A percentile compares a stretch with the other conserved stretches of the same genome.
Conservation (phyloP, 2,797 vertebrate species). For the Tarsius wallacei region DNA sequence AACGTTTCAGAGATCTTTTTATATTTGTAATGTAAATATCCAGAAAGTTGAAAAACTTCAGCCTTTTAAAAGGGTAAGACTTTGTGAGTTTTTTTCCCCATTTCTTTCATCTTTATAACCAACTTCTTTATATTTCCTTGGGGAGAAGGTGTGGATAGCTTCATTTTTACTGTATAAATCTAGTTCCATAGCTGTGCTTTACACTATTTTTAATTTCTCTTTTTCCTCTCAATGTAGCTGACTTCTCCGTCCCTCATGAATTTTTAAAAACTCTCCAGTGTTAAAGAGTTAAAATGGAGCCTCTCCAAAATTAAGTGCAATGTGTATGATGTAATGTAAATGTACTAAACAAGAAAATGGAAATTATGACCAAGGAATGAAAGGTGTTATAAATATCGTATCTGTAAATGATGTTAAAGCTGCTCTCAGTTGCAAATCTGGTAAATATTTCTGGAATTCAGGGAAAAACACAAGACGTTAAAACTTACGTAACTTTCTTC, state of each 20-base stretch:
- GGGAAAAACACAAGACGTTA: background rate
- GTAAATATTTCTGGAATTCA: constrained; percentile 48
- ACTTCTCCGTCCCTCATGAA: background rate
- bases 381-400: constrained; percentile 36
- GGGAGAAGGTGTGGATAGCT: background rate
- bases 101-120: constrained; percentile 51
- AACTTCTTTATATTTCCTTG: constrained; percentile 31
- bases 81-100: constrained; percentile 18
- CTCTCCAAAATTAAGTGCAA: background rate
- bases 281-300: constrained; percentile 41
- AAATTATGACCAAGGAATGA: constrained; percentile 35
- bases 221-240: background rate
- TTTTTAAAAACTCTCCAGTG: constrained; percentile 38
- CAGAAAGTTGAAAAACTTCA: constrained; percentile 8
- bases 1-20: background rate
- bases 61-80: constrained; percentile 14
- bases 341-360: constrained; percentile 55
- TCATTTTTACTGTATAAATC: constrained; percentile 25
- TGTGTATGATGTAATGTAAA: background rate
- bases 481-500: background rate
- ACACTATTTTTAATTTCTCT: constrained; percentile 39
- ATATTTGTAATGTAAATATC: constrained; percentile 61
- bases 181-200: constrained; percentile 10
- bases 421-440: background rate
- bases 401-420: background rate